Percentiles rank a stretch among this genome's conserved stretches.
These are phyloP conservation scores for Zaprionus obscuricornis DNA, from an alignment of 2,888 invertebrate species.

Conservation along the genomic window DNA sequence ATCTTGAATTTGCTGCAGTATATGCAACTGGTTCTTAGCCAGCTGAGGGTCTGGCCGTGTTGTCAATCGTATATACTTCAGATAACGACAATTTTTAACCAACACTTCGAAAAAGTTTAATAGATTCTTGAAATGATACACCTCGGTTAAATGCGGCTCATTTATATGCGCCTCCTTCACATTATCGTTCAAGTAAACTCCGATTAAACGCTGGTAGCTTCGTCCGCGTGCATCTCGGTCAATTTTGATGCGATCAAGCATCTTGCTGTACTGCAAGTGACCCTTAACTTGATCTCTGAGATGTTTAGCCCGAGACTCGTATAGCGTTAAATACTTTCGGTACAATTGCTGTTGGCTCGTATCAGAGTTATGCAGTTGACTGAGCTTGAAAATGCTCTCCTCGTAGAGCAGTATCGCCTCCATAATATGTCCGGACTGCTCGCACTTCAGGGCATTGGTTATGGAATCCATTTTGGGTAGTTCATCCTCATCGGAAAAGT, in stretches of 20 bases:
- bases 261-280: slow-evolving; percentile 88
- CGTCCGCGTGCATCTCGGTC: slow-evolving; percentile 89
- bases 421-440: slow-evolving; percentile 65
- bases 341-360: slow-evolving; percentile 76
- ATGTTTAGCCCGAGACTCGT: slow-evolving; percentile 91
- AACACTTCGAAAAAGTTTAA: slow-evolving; percentile 91
- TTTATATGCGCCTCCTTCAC: slow-evolving; percentile 89
- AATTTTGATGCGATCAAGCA: slow-evolving; percentile 89
- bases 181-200: slow-evolving; percentile 90
- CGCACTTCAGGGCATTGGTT: slow-evolving; percentile 56
- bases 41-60: slow-evolving; percentile 85
- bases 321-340: slow-evolving; percentile 86
- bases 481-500: slow-evolving; percentile 37
- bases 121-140: slow-evolving; percentile 93
- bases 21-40: slow-evolving; percentile 85
- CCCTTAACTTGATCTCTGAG: slow-evolving; percentile 88
- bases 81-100: slow-evolving; percentile 87
- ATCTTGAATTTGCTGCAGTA: slow-evolving; percentile 85
- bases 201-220: slow-evolving; percentile 90
- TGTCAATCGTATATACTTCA: slow-evolving; percentile 86
- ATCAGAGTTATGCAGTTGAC: slow-evolving; percentile 84
- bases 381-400: slow-evolving; percentile 60
- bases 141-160: slow-evolving; percentile 92
- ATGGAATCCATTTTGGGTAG: slow-evolving; percentile 51
- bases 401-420: slow-evolving; percentile 67